Evolutionary conservation across 2,797 vertebrate species (phyloP).

Genomic region (Sylvia borin): DNA sequence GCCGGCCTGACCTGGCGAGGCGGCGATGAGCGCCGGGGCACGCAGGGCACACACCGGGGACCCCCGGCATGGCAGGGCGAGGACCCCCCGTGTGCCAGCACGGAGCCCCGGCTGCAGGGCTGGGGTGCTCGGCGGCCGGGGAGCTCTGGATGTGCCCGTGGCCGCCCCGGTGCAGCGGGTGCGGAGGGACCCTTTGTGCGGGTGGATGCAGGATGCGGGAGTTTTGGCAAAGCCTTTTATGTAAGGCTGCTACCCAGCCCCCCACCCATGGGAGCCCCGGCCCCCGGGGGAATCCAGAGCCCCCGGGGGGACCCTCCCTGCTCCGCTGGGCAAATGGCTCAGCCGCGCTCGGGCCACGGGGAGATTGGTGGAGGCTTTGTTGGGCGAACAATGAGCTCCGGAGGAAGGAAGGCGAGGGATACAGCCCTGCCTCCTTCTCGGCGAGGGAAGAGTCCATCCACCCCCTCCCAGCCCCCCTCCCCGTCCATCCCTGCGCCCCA

Average conservation of each 20-base stretch:
- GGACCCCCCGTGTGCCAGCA: background rate
- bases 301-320: background rate
- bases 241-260: background rate
- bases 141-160: background rate
- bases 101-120: background rate
- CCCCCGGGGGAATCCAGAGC: background rate
- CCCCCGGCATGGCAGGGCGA: background rate
- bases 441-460: background rate
- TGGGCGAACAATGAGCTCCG: constrained; percentile 46
- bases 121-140: background rate
- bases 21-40: background rate
- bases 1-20: background rate
- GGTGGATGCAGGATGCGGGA: background rate
- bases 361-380: background rate
- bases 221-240: background rate
- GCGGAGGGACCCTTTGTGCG: background rate
- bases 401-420: background rate
- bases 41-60: background rate
- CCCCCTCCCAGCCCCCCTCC: background rate
- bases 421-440: background rate
- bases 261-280: background rate
- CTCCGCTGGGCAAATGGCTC: background rate
- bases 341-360: background rate
- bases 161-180: background rate
- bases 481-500: background rate